Conservation (phyloP, 2,888 invertebrate species). For the Ectemnius cavifrons region DNA sequence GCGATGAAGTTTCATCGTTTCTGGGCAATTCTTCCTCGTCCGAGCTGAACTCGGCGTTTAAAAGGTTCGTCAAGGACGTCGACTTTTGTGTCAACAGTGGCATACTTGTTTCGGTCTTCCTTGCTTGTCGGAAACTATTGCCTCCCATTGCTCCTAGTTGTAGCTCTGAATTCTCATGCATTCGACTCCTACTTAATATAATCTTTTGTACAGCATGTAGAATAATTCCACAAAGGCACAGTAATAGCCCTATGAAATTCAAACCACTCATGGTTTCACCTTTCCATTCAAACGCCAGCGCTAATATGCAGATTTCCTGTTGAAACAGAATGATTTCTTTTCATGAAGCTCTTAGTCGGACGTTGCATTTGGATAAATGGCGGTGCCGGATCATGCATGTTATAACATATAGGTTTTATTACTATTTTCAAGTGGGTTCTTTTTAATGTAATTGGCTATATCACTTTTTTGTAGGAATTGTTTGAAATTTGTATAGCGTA, state of each 20-base stretch:
- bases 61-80: conserved; percentile 74
- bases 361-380: no score
- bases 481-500: no score
- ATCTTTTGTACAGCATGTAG: conserved; percentile 90
- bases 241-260: conserved; percentile 90
- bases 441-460: no score
- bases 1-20: conserved; percentile 78
- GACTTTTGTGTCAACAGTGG: conserved; percentile 74
- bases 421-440: no score
- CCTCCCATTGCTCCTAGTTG: conserved; percentile 66
- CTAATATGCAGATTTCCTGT: conserved; percentile 95
- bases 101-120: conserved; percentile 68
- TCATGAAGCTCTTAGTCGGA: background rate
- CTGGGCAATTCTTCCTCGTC: conserved; percentile 74
- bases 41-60: conserved; percentile 73
- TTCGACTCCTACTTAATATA: conserved; percentile 64
- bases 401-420: background rate
- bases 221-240: conserved; percentile 93
- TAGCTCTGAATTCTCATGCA: conserved; percentile 69
- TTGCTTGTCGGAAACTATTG: conserved; percentile 65
- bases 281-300: conserved; percentile 91
- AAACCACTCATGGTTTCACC: conserved; percentile 90
- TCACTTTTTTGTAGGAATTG: no score
- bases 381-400: background rate
- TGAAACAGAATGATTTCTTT: conserved; percentile 20